phyloP scores from a whole-genome alignment of 2,797 vertebrate species.

The Gouania willdenowi region DNA sequence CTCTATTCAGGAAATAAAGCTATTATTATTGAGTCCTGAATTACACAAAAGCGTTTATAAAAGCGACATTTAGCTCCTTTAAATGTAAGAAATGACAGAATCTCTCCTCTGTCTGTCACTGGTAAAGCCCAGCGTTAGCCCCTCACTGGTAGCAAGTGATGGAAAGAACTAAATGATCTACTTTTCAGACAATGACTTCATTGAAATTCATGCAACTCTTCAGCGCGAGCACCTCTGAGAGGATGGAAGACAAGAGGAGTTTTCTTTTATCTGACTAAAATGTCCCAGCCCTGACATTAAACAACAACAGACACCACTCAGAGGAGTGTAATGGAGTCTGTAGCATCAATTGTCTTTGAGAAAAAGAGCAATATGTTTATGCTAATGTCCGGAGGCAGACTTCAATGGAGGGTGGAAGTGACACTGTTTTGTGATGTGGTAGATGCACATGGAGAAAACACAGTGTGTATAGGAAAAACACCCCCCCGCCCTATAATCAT shows the following conservation, averaged over 20 bases:
- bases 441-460: background rate
- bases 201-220: conserved; percentile 70
- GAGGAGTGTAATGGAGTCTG: conserved; percentile 40
- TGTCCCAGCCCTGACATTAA: conserved; percentile 47
- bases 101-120: conserved; percentile 54
- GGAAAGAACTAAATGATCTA: conserved; percentile 66
- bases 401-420: conserved; percentile 17
- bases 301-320: conserved; percentile 50
- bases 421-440: background rate
- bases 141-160: conserved; percentile 57
- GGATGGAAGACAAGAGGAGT: conserved; percentile 46
- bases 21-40: conserved; percentile 64
- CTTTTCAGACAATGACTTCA: conserved; percentile 65
- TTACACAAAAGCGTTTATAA: conserved; percentile 63
- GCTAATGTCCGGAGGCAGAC: conserved; percentile 31
- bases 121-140: conserved; percentile 46
- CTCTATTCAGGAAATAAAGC: conserved; percentile 55
- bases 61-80: conserved; percentile 62
- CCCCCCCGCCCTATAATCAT: no score
- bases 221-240: conserved; percentile 47
- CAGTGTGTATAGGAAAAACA: no score
- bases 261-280: conserved; percentile 55
- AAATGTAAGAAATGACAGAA: conserved; percentile 49
- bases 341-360: conserved; percentile 46
- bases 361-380: conserved; percentile 52